These are phyloP conservation scores for Harpagoxenus sublaevis DNA, from an alignment of 2,888 invertebrate species.

Conservation along the genomic window DNA sequence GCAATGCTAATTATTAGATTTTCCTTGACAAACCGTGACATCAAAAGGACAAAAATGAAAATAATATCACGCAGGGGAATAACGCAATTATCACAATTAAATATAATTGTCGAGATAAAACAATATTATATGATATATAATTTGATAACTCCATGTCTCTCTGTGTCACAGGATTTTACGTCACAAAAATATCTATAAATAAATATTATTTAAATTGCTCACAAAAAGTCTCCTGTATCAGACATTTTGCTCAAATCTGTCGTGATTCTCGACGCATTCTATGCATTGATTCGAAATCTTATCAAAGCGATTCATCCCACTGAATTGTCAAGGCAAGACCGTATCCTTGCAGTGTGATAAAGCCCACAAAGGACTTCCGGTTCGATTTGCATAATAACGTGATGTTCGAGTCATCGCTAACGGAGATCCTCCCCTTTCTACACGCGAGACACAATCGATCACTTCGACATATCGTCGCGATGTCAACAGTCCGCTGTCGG, in stretches of 20 bases:
- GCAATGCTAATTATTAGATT: constrained; percentile 34
- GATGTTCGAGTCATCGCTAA: constrained; percentile 53
- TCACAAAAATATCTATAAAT: constrained; percentile 22
- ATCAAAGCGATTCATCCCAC: constrained; percentile 6
- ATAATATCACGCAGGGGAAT: constrained; percentile 24
- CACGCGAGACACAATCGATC: constrained; percentile 74
- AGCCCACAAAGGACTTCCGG: constrained; percentile 75
- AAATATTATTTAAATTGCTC: constrained; percentile 18
- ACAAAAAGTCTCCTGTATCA: not conserved
- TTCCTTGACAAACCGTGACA: constrained; percentile 23
- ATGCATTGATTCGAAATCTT: not conserved
- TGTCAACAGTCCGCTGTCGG: constrained; percentile 62
- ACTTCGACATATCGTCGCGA: constrained; percentile 71
- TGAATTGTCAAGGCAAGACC: constrained; percentile 61
- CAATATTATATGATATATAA: constrained; percentile 25
- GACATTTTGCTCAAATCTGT: not conserved
- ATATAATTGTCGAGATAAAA: constrained; percentile 45
- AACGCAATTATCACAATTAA: constrained; percentile 37
- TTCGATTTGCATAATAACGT: constrained; percentile 77
- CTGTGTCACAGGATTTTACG: not conserved
- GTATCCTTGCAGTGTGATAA: constrained; percentile 22
- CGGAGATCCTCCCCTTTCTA: constrained; percentile 29
- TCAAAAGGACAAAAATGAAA: constrained; percentile 41
- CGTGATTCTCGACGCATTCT: not conserved
- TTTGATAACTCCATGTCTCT: constrained; percentile 30